phyloP scores from a whole-genome alignment of 1,140 invertebrate species.

The Lordiphosa mommai region DNA sequence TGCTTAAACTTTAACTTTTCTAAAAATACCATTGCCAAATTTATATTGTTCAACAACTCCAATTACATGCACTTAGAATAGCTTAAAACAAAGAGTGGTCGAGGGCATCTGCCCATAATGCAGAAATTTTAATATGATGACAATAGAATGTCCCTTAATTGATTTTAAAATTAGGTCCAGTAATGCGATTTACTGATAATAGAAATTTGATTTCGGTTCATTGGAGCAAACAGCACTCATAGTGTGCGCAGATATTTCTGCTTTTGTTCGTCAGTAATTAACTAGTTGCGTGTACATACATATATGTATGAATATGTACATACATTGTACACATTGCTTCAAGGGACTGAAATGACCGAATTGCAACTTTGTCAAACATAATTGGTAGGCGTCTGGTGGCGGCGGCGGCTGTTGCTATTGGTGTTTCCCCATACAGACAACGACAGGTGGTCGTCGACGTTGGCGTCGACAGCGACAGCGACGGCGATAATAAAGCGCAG shows the following conservation, averaged over 20 bases:
- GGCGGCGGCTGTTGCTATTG: conserved; percentile 22
- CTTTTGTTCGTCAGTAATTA: conserved; percentile 4
- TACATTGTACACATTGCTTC: too few relatives aligned
- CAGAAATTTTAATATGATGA: too few relatives aligned
- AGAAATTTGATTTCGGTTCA: background rate
- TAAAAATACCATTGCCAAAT: too few relatives aligned
- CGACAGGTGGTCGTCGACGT: conserved; percentile 61
- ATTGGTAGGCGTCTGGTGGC: conserved; percentile 62
- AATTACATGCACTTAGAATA: too few relatives aligned
- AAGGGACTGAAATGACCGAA: background rate
- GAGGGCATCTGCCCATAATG: too few relatives aligned
- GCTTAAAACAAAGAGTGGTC: too few relatives aligned
- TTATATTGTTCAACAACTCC: too few relatives aligned
- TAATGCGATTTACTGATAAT: conserved; percentile 1
- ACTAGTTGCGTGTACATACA: background rate
- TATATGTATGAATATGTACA: too few relatives aligned
- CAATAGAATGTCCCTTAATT: too few relatives aligned
- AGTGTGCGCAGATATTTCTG: conserved; percentile 4
- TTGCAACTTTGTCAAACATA: conserved; percentile 48
- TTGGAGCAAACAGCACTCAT: background rate
- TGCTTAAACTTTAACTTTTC: too few relatives aligned
- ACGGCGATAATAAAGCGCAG: conserved; percentile 25
- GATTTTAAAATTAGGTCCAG: background rate
- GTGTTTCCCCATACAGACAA: conserved; percentile 52
- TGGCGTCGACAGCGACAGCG: conserved; percentile 58